These are phyloP conservation scores for Labeo rohita DNA, from an alignment of 2,113 vertebrate genomes.

Conservation along the genomic window DNA sequence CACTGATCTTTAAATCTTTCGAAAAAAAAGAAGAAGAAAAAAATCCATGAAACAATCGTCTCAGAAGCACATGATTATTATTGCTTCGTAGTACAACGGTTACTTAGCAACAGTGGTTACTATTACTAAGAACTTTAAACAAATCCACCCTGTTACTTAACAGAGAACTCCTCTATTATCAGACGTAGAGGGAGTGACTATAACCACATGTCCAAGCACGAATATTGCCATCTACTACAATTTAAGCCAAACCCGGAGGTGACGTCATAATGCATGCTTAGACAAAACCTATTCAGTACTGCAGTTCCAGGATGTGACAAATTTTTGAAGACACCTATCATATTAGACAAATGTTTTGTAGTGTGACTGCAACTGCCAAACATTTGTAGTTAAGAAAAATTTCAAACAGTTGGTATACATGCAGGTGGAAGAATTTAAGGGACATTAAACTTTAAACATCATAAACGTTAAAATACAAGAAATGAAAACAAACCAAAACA, in stretches of 20 bases:
- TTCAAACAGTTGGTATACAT: neutral
- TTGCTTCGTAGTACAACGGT: neutral
- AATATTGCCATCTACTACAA: neutral
- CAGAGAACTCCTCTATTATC: neutral
- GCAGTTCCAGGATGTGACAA: neutral
- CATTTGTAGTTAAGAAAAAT: neutral
- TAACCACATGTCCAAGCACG: neutral
- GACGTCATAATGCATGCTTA: neutral
- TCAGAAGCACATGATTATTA: neutral
- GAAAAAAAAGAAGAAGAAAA: neutral
- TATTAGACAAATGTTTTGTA: neutral
- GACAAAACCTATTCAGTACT: neutral
- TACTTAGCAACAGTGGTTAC: neutral
- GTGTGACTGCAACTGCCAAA: neutral
- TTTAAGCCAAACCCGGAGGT: neutral
- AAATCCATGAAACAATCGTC: neutral
- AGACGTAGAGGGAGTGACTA: constrained; percentile 14
- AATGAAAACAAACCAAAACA: neutral
- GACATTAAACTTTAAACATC: neutral
- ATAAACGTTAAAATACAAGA: neutral
- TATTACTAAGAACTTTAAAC: neutral
- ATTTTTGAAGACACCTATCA: neutral
- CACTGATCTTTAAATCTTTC: neutral
- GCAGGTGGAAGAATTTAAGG: neutral
- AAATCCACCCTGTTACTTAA: constrained; percentile 19